These are phyloP conservation scores for Labroides dimidiatus DNA, from an alignment of 2,797 vertebrate genomes.

Conservation along the genomic window DNA sequence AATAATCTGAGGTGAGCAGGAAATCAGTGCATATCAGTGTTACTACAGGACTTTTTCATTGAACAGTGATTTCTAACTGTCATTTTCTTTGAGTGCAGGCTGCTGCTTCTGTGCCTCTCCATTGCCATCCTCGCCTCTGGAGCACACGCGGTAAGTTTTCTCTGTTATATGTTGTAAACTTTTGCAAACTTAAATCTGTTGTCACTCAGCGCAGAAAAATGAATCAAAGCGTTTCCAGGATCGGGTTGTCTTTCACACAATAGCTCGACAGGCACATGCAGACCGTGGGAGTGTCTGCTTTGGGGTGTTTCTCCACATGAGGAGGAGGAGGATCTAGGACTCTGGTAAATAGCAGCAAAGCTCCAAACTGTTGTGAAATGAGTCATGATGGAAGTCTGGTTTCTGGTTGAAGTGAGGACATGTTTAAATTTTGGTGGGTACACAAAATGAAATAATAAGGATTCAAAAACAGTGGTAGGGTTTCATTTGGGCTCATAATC, in stretches of 20 bases:
- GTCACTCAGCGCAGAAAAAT: not conserved
- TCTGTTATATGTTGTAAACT: slow-evolving; percentile 1
- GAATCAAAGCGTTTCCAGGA: not conserved
- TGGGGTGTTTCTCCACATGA: slow-evolving; percentile 39
- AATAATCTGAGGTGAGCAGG: slow-evolving; percentile 64
- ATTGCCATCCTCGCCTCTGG: slow-evolving; percentile 67
- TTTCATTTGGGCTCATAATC: not conserved
- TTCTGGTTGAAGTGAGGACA: not conserved
- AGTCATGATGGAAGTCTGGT: slow-evolving; percentile 30
- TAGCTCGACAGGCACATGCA: not conserved
- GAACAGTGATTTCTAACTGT: not conserved
- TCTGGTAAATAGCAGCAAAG: slow-evolving; percentile 34
- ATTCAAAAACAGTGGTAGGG: slow-evolving; percentile 8
- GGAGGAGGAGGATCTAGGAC: slow-evolving; percentile 57
- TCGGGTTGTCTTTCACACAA: not conserved
- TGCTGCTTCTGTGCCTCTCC: slow-evolving; percentile 76
- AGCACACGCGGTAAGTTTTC: slow-evolving; percentile 81
- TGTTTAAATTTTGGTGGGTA: slow-evolving; percentile 8
- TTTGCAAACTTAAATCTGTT: slow-evolving; percentile 22
- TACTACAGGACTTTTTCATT: not conserved
- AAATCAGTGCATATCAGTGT: not conserved
- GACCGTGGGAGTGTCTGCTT: slow-evolving; percentile 62
- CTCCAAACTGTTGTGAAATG: slow-evolving; percentile 34
- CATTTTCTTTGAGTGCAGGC: slow-evolving; percentile 61
- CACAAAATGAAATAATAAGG: slow-evolving; percentile 3